Base-by-base conservation (phyloP, 2,888 invertebrate genomes). In the Halocaridina rubra region DNA sequence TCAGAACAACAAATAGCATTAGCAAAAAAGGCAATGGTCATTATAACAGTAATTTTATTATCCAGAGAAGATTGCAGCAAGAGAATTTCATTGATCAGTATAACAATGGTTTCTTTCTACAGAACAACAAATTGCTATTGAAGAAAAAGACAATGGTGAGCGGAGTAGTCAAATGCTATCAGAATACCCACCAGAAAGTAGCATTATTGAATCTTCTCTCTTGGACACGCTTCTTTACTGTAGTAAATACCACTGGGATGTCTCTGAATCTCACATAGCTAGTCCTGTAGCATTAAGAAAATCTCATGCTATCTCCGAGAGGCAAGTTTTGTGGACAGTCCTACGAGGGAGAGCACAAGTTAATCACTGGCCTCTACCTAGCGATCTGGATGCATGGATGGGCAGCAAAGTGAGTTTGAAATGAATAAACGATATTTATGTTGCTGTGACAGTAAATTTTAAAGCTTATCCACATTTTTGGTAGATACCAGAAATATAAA, bases 171-270 rank as follows among this genome's bases (percentile, higher is more conserved):
- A 81, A 8, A 69, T 87, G 76, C 78, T 87, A 16, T 22, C 19
- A 0, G 77, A 85, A 39, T 84, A 85, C 57, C 87, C 87, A 4
- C 59, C 85, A 4, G 86, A 84, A 24, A 69, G 75, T 13, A 80
- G 29, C 10, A 46, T 86, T 4, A 57, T 72, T 8, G 86, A 72
- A 29, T 84, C 69, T 32, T 77, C 88, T 29, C 57, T 88, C 7
- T 76, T 88, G 8, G 86, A 86, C 19, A 86, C 88, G 13, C 86
- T 88, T 19, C 86, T 77, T 64, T 88, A 88, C 81, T 88, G 86
- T 84, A 78, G 80, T 61, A 86, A 86, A 84, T 86, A 88, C 74
- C 84, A 88, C 75, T 88, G 88, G 88, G 57, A 61, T 33, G 71
- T 30, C 10, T 29, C 53, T 3, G 84, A 82, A 69, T 16, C 32